Evolutionary conservation across 2,113 vertebrate genomes (phyloP), one percentile per base, ranked within the genome.

Genomic region (Chamaetylas fuelleborni): DNA sequence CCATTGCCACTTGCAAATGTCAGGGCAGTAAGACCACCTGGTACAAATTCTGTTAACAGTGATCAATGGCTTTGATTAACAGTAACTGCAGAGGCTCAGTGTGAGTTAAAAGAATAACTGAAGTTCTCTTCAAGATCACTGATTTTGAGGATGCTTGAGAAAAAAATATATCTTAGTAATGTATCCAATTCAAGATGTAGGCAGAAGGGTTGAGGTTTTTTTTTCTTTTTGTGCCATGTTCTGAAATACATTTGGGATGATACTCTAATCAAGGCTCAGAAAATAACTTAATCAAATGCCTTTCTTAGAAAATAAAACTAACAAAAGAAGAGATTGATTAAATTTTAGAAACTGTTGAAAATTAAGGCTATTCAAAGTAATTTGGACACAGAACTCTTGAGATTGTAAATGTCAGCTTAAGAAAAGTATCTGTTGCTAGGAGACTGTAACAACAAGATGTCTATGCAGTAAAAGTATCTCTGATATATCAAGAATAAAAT

Each of bases 311-410:
- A 91, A 92, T 95, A 90, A 91, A 87, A 66, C 73, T 28, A 74
- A 91, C 84, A 93, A 92, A 92, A 91, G 93, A 64, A 48, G 11
- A 84, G 36, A 87, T n/a, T 91, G 92, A 96, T 96, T 97, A 91
- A 78, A 92, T 93, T 93, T 93, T 67, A 95, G 70, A 93, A 87
- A 71, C 33, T 33, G 42, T 48, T 38, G 81, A 85, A 94, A 96
- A 93, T 92, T 88, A 95, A 87, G 86, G 60, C 82, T 90, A 91
- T 95, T 97, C 71, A 94, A 88, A 90, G 47, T 73, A 94, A 95
- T 92, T 92, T 86, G 81, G 77, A 86, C 73, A 90, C 40, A 79
- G 51, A 78, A 70, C 64, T 42, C 80, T 81, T 56, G 53, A 92
- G 73, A 93, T 42, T 69, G 47, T 57, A 96, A 95, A 91, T 69